These are phyloP conservation scores for Eulemur rubriventer DNA, from an alignment of 2,797 vertebrate genomes.

Conservation along the genomic window DNA sequence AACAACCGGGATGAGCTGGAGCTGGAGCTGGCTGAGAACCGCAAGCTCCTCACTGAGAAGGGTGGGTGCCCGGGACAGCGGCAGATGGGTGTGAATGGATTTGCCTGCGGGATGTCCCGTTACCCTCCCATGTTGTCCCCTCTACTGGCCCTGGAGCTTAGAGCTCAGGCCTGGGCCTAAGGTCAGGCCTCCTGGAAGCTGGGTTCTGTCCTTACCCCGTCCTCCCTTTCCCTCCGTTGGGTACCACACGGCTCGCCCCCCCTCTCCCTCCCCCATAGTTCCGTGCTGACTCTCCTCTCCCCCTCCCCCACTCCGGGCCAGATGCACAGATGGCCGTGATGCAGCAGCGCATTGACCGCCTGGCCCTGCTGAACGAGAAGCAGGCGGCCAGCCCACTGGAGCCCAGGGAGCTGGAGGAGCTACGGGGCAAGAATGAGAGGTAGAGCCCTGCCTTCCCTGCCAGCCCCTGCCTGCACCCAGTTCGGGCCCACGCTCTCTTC, in stretches of 20 bases:
- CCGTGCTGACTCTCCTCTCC: not conserved
- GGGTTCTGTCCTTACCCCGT: not conserved
- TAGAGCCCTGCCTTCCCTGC: constrained; percentile 69
- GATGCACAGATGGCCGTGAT: constrained; percentile 90
- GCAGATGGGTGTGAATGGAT: not conserved
- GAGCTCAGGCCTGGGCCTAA: not conserved
- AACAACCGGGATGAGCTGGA: constrained; percentile 92
- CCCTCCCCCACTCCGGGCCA: constrained; percentile 46
- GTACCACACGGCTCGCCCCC: too few relatives aligned
- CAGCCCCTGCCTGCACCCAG: not conserved
- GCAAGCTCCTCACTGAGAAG: constrained; percentile 88
- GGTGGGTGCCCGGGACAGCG: constrained; percentile 80
- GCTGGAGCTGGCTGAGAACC: constrained; percentile 88
- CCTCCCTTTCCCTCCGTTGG: not conserved
- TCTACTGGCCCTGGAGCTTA: not conserved
- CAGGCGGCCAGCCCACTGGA: constrained; percentile 85
- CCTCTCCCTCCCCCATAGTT: not conserved
- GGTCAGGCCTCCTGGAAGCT: not conserved
- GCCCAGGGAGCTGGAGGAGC: constrained; percentile 87
- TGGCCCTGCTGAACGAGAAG: constrained; percentile 86
- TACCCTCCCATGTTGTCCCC: not conserved
- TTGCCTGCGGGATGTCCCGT: not conserved
- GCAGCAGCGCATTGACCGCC: constrained; percentile 90
- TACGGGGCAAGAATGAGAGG: constrained; percentile 90
- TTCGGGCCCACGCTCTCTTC: rapidly evolving